Evolutionary conservation across 2,113 vertebrate species (phyloP).

Genomic region (Egretta garzetta): DNA sequence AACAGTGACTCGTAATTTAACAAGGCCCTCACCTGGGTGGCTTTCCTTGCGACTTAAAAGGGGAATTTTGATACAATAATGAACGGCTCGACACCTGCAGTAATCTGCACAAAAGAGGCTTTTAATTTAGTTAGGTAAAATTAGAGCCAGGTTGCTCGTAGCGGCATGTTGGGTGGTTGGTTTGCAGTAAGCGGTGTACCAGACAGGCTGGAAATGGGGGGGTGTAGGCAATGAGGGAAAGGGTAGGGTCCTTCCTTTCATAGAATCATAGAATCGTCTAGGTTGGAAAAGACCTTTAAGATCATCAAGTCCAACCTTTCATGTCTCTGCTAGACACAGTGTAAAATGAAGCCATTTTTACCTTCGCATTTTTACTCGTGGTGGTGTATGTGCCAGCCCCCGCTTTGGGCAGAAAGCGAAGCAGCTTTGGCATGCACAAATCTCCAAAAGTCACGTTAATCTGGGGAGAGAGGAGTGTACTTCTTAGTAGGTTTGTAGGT

Average conservation of each 20-base stretch:
- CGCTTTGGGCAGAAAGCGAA: background rate
- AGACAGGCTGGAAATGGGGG: background rate
- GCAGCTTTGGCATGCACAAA: background rate
- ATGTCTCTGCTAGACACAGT: background rate
- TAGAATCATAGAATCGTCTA: too few species aligned
- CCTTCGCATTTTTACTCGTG: rapidly evolving
- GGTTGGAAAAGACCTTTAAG: too few species aligned
- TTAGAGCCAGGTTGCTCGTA: rapidly evolving
- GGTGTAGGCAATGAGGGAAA: background rate
- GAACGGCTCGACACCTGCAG: background rate
- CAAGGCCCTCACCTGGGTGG: rapidly evolving
- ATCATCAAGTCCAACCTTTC: too few species aligned
- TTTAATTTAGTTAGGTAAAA: background rate
- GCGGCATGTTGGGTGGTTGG: rapidly evolving
- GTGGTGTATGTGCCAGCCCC: rapidly evolving
- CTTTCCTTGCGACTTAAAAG: background rate
- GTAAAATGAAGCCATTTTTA: background rate
- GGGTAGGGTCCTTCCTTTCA: background rate
- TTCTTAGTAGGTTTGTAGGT: background rate
- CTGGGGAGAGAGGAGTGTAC: background rate
- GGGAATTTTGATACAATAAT: too few species aligned
- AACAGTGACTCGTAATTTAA: background rate
- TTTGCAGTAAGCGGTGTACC: background rate
- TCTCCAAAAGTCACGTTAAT: rapidly evolving
- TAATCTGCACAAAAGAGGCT: background rate